A percentile compares a stretch with the other conserved stretches of the same genome.
These are phyloP conservation scores for Crotalus viridis DNA, from an alignment of 2,113 vertebrate species.

Conservation along the genomic window DNA sequence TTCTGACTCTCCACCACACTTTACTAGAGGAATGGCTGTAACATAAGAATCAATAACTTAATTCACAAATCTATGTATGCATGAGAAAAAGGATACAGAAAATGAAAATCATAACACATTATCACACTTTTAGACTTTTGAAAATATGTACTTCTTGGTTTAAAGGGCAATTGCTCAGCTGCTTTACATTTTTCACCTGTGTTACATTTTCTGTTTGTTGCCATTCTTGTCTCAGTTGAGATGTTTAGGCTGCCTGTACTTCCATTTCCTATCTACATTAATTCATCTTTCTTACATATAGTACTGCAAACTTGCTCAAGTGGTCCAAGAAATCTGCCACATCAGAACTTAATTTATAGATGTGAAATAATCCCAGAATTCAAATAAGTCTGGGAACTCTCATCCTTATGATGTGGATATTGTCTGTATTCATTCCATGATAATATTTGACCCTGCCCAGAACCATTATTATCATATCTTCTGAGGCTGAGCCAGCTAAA, in stretches of 20 bases:
- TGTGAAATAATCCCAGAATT: background rate
- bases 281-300: background rate
- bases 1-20: background rate
- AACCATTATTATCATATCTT: background rate
- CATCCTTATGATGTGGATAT: background rate
- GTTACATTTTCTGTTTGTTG: background rate
- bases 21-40: background rate
- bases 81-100: background rate
- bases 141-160: background rate
- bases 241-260: background rate
- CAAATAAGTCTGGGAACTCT: background rate
- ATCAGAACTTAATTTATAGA: background rate
- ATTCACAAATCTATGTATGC: background rate
- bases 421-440: background rate
- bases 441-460: background rate
- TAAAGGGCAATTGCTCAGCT: background rate
- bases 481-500: background rate
- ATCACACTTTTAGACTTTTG: background rate
- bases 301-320: background rate
- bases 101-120: background rate
- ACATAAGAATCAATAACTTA: background rate
- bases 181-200: background rate
- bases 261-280: background rate
- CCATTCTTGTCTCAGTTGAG: background rate
- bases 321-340: background rate